These are phyloP conservation scores for Autographa pulchrina DNA, from an alignment of 2,888 invertebrate species.

Conservation along the genomic window DNA sequence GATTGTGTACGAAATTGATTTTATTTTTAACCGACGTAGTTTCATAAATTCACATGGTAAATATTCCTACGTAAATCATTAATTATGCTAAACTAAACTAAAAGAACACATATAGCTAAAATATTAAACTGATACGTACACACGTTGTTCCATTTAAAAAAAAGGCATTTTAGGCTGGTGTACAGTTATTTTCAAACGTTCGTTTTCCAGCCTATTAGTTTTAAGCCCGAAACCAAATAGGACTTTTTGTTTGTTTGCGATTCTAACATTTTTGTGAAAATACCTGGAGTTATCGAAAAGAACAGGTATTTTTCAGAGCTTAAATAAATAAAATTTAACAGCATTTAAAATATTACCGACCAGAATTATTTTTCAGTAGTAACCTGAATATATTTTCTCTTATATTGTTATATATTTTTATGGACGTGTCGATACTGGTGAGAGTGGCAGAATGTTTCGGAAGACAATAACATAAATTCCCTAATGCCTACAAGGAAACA, in stretches of 20 bases:
- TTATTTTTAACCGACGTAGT: background rate
- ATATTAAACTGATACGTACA: background rate
- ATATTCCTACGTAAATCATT: background rate
- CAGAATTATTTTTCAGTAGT: background rate
- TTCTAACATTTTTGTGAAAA: constrained; percentile 20
- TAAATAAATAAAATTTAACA: background rate
- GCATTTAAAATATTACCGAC: background rate
- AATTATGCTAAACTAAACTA: background rate
- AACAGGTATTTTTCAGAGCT: constrained; percentile 17
- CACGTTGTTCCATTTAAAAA: constrained; percentile 1
- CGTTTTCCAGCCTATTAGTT: constrained; percentile 17
- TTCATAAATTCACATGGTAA: background rate
- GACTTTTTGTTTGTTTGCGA: constrained; percentile 23
- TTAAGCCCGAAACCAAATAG: constrained; percentile 14
- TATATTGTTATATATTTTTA: too few relatives aligned
- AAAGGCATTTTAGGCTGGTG: background rate
- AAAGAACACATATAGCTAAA: background rate
- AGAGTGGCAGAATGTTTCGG: too few relatives aligned
- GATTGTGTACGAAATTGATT: background rate
- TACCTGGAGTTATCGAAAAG: constrained; percentile 7
- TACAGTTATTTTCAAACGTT: background rate
- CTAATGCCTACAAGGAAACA: constrained; percentile 14
- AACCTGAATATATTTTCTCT: background rate
- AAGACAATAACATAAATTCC: constrained; percentile 7
- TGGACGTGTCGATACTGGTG: too few relatives aligned